phyloP scores from a whole-genome alignment of 2,797 vertebrate species.

The Thalassophryne amazonica region DNA sequence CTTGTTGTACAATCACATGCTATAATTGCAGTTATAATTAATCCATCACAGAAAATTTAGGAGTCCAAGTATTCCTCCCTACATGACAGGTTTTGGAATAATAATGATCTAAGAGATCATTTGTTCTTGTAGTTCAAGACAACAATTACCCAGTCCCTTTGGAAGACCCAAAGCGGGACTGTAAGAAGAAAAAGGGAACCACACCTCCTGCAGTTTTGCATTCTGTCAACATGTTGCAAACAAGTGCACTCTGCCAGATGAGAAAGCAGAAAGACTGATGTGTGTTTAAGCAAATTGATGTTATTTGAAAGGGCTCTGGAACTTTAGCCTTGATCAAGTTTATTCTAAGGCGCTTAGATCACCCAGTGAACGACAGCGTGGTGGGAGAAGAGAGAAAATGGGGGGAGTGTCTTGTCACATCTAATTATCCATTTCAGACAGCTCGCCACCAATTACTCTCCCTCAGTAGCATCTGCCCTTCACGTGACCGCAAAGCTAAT shows the following conservation, averaged over 20 bases:
- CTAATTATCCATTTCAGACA: conserved; percentile 84
- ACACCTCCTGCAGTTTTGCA: conserved; percentile 52
- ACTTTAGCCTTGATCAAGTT: conserved; percentile 80
- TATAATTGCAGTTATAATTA: conserved; percentile 52
- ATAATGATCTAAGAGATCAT: conserved; percentile 58
- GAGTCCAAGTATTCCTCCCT: conserved; percentile 44
- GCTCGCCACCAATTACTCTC: conserved; percentile 80
- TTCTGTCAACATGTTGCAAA: conserved; percentile 43
- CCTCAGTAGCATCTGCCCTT: conserved; percentile 81
- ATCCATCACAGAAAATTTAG: conserved; percentile 51
- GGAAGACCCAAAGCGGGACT: conserved; percentile 32
- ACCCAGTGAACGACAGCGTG: conserved; percentile 54
- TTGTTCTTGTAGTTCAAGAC: conserved; percentile 57
- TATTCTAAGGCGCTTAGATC: conserved; percentile 73
- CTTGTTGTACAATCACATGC: conserved; percentile 45
- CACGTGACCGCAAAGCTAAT: conserved; percentile 72
- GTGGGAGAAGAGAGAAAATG: conserved; percentile 46
- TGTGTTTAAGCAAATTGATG: conserved; percentile 77
- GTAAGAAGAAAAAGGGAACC: conserved; percentile 33
- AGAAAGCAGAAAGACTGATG: conserved; percentile 65
- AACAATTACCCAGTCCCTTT: conserved; percentile 53
- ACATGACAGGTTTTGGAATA: conserved; percentile 59
- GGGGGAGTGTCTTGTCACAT: conserved; percentile 75
- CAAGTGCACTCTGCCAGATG: conserved; percentile 38
- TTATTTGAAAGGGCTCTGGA: conserved; percentile 75